Percentiles rank a stretch among this genome's conserved stretches.
Evolutionary conservation across 2,888 invertebrate species (phyloP).

Genomic region (Isotomurus palustris): DNA sequence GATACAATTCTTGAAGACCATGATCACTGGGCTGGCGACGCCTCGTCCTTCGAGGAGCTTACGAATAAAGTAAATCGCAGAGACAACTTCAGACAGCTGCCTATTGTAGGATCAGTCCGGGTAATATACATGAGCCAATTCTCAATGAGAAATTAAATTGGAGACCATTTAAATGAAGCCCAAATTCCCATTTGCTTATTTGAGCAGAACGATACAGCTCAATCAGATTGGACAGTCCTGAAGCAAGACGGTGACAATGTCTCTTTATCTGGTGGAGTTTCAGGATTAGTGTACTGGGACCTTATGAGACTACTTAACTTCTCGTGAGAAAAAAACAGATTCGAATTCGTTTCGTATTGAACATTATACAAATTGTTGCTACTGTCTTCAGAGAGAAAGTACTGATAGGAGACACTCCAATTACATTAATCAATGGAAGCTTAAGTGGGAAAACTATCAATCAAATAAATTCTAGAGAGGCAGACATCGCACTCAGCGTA

Average conservation of each 20-base stretch:
- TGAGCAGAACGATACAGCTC: neutral
- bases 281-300: slow-evolving; percentile 11
- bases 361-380: neutral
- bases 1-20: neutral
- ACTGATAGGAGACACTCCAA: slow-evolving; percentile 9
- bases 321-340: slow-evolving; percentile 3
- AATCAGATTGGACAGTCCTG: neutral
- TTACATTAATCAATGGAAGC: neutral
- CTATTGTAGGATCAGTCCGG: neutral
- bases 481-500: slow-evolving; percentile 17
- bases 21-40: neutral
- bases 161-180: neutral
- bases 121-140: neutral
- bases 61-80: neutral
- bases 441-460: slow-evolving; percentile 9
- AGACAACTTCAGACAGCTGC: neutral
- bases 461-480: slow-evolving; percentile 12
- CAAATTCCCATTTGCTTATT: neutral
- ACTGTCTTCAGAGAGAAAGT: slow-evolving; percentile 7
- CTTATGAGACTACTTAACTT: slow-evolving; percentile 21
- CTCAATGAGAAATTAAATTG: neutral
- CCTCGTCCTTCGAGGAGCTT: neutral
- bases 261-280: slow-evolving; percentile 3
- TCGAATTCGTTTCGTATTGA: neutral
- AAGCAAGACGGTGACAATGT: slow-evolving; percentile 2